A percentile compares a stretch with the other conserved stretches of the same genome.
phyloP scores from a whole-genome alignment of 1,140 invertebrate genomes.

The Epicauta chinensis region DNA sequence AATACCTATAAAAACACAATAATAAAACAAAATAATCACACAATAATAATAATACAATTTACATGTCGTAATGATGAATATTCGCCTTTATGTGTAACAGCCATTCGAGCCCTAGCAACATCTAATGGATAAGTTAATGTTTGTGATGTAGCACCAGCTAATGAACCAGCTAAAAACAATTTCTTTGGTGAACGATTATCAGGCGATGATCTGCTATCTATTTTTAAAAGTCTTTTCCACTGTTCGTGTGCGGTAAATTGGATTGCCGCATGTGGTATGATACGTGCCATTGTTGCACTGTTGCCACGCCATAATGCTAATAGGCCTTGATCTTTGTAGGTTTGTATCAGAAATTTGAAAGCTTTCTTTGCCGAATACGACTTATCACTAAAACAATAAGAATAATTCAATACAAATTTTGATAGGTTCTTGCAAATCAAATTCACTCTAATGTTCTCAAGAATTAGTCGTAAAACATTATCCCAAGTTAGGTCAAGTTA shows the following conservation, averaged over 20 bases:
- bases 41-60: neutral
- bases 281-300: slow-evolving; percentile 94
- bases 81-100: slow-evolving; percentile 77
- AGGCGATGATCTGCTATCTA: slow-evolving; percentile 43
- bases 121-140: slow-evolving; percentile 94
- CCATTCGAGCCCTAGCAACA: slow-evolving; percentile 94
- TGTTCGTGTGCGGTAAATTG: slow-evolving; percentile 97
- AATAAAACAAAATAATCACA: neutral
- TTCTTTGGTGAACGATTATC: slow-evolving; percentile 22
- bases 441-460: too few species aligned
- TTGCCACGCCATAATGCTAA: slow-evolving; percentile 92
- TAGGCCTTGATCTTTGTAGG: slow-evolving; percentile 68
- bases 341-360: slow-evolving; percentile 65
- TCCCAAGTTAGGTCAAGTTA: too few species aligned
- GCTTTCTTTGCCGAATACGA: slow-evolving; percentile 77
- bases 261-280: slow-evolving; percentile 94
- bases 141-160: slow-evolving; percentile 92
- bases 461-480: too few species aligned
- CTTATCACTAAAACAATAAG: slow-evolving; percentile 48
- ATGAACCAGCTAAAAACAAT: slow-evolving; percentile 81
- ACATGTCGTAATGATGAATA: slow-evolving; percentile 53
- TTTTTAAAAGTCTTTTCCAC: slow-evolving; percentile 76
- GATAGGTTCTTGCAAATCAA: too few species aligned
- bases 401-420: slow-evolving; percentile 3
- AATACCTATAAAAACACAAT: slow-evolving; percentile 61